Evolutionary conservation across 2,888 invertebrate species (phyloP), one percentile per base, ranked within the genome.

Genomic region (Drosophila kanekoi): DNA sequence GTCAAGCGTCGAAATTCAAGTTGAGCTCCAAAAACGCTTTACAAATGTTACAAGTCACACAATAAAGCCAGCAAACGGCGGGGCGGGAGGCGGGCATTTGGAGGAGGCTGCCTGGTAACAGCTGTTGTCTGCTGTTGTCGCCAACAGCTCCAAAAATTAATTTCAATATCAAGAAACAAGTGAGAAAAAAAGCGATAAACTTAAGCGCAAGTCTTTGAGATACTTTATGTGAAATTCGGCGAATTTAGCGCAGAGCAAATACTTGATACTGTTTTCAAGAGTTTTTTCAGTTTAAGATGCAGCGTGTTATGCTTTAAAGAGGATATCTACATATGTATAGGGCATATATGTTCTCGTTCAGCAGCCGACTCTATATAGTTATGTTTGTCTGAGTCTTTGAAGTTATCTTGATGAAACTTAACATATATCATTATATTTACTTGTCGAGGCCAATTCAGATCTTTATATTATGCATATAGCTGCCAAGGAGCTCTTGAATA

Each of bases 1-100:
- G 83, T 88, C 84, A 83, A 88, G 83, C 89, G 87, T 62, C 80
- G 73, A 88, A 83, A 83, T 88, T 88, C 82, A 85, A 85, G 79
- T 87, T 84, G 72, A 74, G 78, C 81, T 64, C 67, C 54, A 74
- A 74, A 82, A 76, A 59, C 69, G 78, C 73, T 72, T 66, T 60
- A 73, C 56, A 64, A 83, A 83, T 86, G 66, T 85, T 85, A 85
- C 87, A 85, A 85, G 84, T 85, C 84, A 85, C 84, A 86, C 76
- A 77, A 81, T 66, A 79, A 69, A 83, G 79, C 14, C 13, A 4
- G 20, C 49, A 32, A 65, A 51, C 20, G 35, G 43, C 2, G 41
- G 28, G 9, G 14, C 18, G n/a, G 23, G 8, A 4, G 5, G 11
- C 1, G 37, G n/a, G 20, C 4, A 32, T 20, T 1, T 0, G 45